Evolutionary conservation across 2,797 vertebrate genomes (phyloP).

Genomic region (Melanotaenia nigrans): DNA sequence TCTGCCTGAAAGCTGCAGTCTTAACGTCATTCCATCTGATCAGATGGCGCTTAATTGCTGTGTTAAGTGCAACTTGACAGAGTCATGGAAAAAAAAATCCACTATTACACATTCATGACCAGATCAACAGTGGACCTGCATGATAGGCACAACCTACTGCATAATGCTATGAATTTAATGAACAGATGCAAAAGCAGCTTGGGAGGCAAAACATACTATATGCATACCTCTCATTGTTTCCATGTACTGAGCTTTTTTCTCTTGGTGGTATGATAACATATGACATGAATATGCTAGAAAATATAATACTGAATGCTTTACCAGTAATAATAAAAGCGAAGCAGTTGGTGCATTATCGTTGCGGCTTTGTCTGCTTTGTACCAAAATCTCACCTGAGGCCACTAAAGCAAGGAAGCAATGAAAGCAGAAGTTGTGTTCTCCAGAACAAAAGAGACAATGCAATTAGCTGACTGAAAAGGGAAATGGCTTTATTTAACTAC

Average conservation of each 20-base stretch:
- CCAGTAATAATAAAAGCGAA: neutral
- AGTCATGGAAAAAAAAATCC: neutral
- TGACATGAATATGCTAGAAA: constrained; percentile 1
- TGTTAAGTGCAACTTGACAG: constrained; percentile 28
- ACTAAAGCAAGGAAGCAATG: neutral
- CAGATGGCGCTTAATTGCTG: constrained; percentile 4
- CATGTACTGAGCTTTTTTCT: constrained; percentile 9
- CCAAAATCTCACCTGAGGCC: neutral
- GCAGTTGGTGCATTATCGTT: neutral
- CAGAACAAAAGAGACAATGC: constrained; percentile 13
- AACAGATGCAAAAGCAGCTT: neutral
- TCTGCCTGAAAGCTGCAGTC: neutral
- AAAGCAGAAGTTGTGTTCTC: constrained; percentile 26
- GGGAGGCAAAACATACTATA: neutral
- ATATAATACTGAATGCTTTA: no score
- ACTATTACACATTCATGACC: neutral
- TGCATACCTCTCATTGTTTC: constrained; percentile 15
- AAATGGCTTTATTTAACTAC: constrained; percentile 11
- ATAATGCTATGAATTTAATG: neutral
- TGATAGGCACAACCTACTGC: neutral
- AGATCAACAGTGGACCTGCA: neutral
- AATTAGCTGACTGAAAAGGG: neutral
- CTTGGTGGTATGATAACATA: constrained; percentile 10
- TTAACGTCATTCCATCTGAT: constrained; percentile 2
- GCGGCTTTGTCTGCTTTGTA: neutral